Percentiles rank a stretch among this genome's conserved stretches.
Evolutionary conservation across 2,888 invertebrate species (phyloP).

Genomic region (Sphecodes monilicornis): DNA sequence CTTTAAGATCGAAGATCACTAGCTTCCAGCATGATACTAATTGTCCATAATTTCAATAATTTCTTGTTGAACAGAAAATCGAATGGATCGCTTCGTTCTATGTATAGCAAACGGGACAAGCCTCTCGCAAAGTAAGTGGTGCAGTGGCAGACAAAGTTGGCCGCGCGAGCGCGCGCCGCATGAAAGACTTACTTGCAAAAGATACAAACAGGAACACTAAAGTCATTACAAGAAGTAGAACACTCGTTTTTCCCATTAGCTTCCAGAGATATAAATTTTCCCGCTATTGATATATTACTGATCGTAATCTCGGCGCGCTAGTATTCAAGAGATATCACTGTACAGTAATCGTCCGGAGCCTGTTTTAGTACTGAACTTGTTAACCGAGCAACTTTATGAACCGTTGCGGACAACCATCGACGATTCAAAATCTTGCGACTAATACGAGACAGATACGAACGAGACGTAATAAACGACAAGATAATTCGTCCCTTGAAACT

Average conservation of each 20-base stretch:
- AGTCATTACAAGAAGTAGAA: slow-evolving; percentile 11
- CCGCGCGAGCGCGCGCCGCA: background rate
- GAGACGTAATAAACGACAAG: background rate
- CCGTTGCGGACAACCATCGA: background rate
- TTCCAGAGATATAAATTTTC: slow-evolving; percentile 11
- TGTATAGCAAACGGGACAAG: background rate
- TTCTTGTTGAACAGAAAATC: background rate
- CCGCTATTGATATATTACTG: slow-evolving; percentile 11
- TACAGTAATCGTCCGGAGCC: slow-evolving; percentile 4
- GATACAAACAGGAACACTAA: slow-evolving; percentile 6
- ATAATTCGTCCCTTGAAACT: background rate
- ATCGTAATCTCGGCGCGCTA: slow-evolving; percentile 7
- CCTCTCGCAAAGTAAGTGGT: background rate
- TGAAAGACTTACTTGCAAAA: background rate
- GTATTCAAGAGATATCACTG: slow-evolving; percentile 11
- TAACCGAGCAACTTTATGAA: background rate
- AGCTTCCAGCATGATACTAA: background rate
- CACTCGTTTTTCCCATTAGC: slow-evolving; percentile 11
- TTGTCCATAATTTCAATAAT: background rate
- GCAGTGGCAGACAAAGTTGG: slow-evolving; percentile 4
- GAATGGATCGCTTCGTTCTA: background rate
- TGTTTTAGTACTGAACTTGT: slow-evolving; percentile 12
- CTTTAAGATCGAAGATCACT: background rate
- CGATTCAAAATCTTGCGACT: background rate
- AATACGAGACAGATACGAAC: background rate